phyloP scores from a whole-genome alignment of 2,797 vertebrate species.

The Kryptopterus vitreolus region DNA sequence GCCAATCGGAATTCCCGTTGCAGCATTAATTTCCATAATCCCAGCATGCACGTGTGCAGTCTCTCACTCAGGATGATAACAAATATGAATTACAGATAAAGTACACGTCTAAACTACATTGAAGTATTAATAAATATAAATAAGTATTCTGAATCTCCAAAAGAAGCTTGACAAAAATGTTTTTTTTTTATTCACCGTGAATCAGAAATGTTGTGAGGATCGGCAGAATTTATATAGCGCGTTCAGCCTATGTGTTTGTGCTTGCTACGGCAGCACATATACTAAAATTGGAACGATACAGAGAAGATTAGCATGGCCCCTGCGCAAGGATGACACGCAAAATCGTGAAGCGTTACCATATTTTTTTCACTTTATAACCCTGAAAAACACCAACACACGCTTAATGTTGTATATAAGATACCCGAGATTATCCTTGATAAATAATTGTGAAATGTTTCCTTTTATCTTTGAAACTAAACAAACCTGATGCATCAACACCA shows the following conservation, averaged over 20 bases:
- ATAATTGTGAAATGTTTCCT: no score
- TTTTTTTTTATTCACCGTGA: neutral
- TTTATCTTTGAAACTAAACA: no score
- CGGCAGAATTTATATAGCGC: neutral
- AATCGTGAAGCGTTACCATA: conserved; percentile 5
- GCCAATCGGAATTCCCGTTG: neutral
- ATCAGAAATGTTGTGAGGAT: neutral
- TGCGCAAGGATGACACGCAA: conserved; percentile 6
- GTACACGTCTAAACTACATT: no score
- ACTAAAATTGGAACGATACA: conserved; percentile 1
- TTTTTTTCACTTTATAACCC: neutral
- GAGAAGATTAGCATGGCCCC: conserved; percentile 4
- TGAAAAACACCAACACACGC: no score
- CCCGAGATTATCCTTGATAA: no score
- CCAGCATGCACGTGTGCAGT: neutral
- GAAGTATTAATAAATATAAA: no score
- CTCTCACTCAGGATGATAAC: neutral
- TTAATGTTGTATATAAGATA: no score
- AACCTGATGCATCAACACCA: no score
- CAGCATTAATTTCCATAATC: neutral
- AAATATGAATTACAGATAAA: no score
- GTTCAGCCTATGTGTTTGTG: neutral
- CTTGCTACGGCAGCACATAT: no score
- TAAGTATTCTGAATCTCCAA: neutral
- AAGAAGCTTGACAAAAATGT: neutral